Percentiles rank a stretch among this genome's conserved stretches.
These are phyloP conservation scores for Gastrophryne carolinensis DNA, from an alignment of 2,797 vertebrate species.

Conservation along the genomic window DNA sequence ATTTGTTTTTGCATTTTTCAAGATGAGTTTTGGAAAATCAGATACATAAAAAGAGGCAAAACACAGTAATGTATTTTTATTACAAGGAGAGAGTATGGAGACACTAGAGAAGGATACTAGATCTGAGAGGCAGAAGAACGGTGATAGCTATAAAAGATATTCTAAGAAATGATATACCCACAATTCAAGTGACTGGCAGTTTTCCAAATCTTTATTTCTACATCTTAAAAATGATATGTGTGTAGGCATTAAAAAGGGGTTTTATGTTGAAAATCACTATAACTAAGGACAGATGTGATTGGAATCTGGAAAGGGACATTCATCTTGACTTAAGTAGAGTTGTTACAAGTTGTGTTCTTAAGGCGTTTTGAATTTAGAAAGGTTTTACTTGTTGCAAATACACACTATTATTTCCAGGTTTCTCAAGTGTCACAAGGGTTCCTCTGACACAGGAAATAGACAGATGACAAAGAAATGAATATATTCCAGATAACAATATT, in stretches of 20 bases:
- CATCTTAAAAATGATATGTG: slow-evolving; percentile 67
- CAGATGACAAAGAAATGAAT: slow-evolving; percentile 1
- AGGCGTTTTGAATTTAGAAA: slow-evolving; percentile 59
- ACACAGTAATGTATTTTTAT: slow-evolving; percentile 30
- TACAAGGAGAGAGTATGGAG: slow-evolving; percentile 51
- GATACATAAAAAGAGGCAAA: slow-evolving; percentile 27
- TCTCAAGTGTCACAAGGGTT: slow-evolving; percentile 1
- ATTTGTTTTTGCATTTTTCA: slow-evolving; percentile 27
- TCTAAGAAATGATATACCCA: slow-evolving; percentile 62
- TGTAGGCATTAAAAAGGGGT: slow-evolving; percentile 56
- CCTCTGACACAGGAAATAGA: not conserved
- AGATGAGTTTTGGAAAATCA: slow-evolving; percentile 23
- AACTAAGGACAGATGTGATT: slow-evolving; percentile 65
- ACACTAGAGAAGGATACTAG: slow-evolving; percentile 58
- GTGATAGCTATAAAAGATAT: slow-evolving; percentile 66
- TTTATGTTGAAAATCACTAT: slow-evolving; percentile 63
- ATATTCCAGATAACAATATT: slow-evolving; percentile 21
- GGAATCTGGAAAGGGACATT: slow-evolving; percentile 65
- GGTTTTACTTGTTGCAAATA: slow-evolving; percentile 63
- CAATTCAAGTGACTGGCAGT: slow-evolving; percentile 66
- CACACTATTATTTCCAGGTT: slow-evolving; percentile 21
- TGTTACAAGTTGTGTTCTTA: slow-evolving; percentile 66
- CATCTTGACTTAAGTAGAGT: slow-evolving; percentile 63
- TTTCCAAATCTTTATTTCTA: slow-evolving; percentile 67
- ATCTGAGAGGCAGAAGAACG: slow-evolving; percentile 60